A percentile compares a stretch with the other conserved stretches of the same genome.
These are phyloP conservation scores for Aproaerema taeniolella DNA, from an alignment of 2,888 invertebrate genomes.

Conservation along the genomic window DNA sequence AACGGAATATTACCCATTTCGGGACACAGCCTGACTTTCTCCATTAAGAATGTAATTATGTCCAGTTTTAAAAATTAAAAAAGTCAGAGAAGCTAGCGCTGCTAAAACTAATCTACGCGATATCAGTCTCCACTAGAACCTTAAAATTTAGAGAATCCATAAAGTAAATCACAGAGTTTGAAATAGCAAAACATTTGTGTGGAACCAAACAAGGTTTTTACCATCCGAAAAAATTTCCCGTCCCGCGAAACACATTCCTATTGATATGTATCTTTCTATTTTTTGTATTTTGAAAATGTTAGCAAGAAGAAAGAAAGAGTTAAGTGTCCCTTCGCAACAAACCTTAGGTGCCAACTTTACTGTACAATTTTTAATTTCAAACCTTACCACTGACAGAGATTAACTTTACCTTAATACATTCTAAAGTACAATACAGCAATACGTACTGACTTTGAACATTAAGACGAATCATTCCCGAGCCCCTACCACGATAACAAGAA, in stretches of 20 bases:
- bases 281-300: slow-evolving; percentile 43
- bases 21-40: slow-evolving; percentile 24
- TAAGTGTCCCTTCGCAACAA: slow-evolving; percentile 68
- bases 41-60: slow-evolving; percentile 43
- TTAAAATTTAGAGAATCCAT: slow-evolving; percentile 75
- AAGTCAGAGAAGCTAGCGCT: slow-evolving; percentile 74
- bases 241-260: slow-evolving; percentile 55
- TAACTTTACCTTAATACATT: slow-evolving; percentile 58
- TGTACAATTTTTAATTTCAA: slow-evolving; percentile 46
- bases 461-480: slow-evolving; percentile 28
- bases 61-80: slow-evolving; percentile 58
- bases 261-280: slow-evolving; percentile 74
- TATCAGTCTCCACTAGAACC: slow-evolving; percentile 77
- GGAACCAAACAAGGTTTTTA: slow-evolving; percentile 53
- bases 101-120: slow-evolving; percentile 77
- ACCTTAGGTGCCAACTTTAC: slow-evolving; percentile 63
- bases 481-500: slow-evolving; percentile 1
- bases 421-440: slow-evolving; percentile 62
- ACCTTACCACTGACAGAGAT: slow-evolving; percentile 63
- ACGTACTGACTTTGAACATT: slow-evolving; percentile 51
- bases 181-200: slow-evolving; percentile 71
- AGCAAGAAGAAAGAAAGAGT: slow-evolving; percentile 50
- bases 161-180: slow-evolving; percentile 76
- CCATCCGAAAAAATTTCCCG: slow-evolving; percentile 44
- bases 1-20: background rate